Base-by-base conservation (phyloP, 2,888 invertebrate genomes). In the Galeruca laticollis region DNA sequence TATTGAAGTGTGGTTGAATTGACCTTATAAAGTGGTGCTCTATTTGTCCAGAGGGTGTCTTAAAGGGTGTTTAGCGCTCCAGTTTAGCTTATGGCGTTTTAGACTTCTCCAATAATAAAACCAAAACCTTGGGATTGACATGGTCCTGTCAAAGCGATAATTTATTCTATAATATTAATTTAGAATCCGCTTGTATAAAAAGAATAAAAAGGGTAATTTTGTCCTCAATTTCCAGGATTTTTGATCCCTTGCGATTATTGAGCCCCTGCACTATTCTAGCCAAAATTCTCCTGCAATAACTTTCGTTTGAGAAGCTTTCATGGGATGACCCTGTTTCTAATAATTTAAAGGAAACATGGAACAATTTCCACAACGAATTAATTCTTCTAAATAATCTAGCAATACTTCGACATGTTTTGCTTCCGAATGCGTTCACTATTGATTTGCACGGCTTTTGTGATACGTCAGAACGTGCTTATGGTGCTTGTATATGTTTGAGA, bases 401-500 rank as follows among this genome's bases (percentile, higher is more conserved):
- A 15, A 68, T 62, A 56, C 40, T 57, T 9, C 62, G 62, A 5
- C 47, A 62, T 56, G 62, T 35, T 33, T 47, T 68, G 21, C 33
- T 31, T 26, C 43, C 35, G 18, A 35, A 52, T 52, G 10, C 31
- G 21, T 11, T 15, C 13, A 52, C 9, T 15, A 47, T 68, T 20
- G 20, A 68, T n/a, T 35, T 68, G n/a, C 68, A 62, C 15, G 68
- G 68, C 2, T 68, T 68, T 40, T 49, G 35, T 10, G 68, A 62
- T 43, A 18, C 62, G 4, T 68, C 68, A 4, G 57, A 56, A 33
- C 54, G 56, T 26, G 68, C 68, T 9, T 68, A 68, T 40, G 57
- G 68, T 20, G 62, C 68, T 43, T 62, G 68, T 47, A 18, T 68
- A 26, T 62, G 62, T 43, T 6, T 68, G 37, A 37, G 20, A 35